Evolutionary conservation across 2,888 invertebrate genomes (phyloP).

Genomic region (Chymomyza procnemis): DNA sequence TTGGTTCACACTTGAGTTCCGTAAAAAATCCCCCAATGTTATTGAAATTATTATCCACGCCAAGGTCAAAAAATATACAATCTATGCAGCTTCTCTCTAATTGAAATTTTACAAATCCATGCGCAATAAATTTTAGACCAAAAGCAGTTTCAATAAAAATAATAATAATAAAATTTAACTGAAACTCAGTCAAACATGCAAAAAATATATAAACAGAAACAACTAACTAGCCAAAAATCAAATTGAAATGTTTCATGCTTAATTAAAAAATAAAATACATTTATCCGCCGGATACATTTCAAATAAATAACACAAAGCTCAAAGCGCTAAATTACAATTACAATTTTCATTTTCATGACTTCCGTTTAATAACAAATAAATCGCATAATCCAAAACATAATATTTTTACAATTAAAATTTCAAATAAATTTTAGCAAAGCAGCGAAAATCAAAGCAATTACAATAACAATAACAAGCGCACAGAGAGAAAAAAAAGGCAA

Average conservation of each 20-base stretch:
- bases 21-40: background rate
- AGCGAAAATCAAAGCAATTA: slow-evolving; percentile 66
- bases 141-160: slow-evolving; percentile 46
- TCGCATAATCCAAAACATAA: slow-evolving; percentile 72
- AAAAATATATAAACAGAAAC: slow-evolving; percentile 31
- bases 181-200: slow-evolving; percentile 18
- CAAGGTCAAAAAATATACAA: slow-evolving; percentile 26
- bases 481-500: slow-evolving; percentile 21
- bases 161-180: slow-evolving; percentile 16
- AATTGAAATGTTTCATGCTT: slow-evolving; percentile 67
- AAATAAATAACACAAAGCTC: slow-evolving; percentile 59
- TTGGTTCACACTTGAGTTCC: no score
- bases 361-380: slow-evolving; percentile 73
- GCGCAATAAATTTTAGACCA: slow-evolving; percentile 70
- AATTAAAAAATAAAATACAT: slow-evolving; percentile 50
- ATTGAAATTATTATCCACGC: background rate
- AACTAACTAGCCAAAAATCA: slow-evolving; percentile 54
- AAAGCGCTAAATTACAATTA: slow-evolving; percentile 48
- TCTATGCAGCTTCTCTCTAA: slow-evolving; percentile 61
- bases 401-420: slow-evolving; percentile 74
- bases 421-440: slow-evolving; percentile 68
- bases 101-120: slow-evolving; percentile 67
- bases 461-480: slow-evolving; percentile 33
- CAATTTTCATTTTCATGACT: slow-evolving; percentile 59
- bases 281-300: slow-evolving; percentile 69